Conservation (phyloP, 2,797 vertebrate species). For the Manis javanica region DNA sequence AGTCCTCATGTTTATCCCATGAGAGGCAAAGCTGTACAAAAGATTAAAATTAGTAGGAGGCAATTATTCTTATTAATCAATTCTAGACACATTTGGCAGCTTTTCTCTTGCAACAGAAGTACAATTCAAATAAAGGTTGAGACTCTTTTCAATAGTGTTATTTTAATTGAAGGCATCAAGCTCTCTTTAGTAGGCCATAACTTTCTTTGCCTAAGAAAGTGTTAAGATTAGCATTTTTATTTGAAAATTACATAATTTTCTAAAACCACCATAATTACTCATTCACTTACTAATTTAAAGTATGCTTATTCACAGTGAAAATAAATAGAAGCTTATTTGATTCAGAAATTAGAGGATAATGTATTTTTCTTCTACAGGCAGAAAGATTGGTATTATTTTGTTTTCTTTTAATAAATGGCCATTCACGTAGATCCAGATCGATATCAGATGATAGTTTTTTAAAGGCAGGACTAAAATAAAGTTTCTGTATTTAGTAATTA, state of each 20-base stretch:
- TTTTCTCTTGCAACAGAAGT: conserved; percentile 78
- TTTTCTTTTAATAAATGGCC: conserved; percentile 52
- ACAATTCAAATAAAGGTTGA: conserved; percentile 81
- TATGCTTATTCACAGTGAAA: conserved; percentile 56
- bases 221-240: conserved; percentile 75
- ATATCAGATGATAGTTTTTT: background rate
- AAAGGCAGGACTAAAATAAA: background rate
- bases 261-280: conserved; percentile 45
- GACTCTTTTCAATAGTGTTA: conserved; percentile 78
- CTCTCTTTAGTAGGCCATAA: conserved; percentile 70
- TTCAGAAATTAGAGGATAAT: conserved; percentile 48
- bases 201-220: conserved; percentile 71
- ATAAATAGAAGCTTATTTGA: conserved; percentile 67
- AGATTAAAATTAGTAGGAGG: conserved; percentile 82
- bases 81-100: conserved; percentile 81
- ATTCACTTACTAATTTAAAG: conserved; percentile 73
- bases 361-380: conserved; percentile 42
- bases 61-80: conserved; percentile 82
- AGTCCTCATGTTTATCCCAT: conserved; percentile 70
- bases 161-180: conserved; percentile 78
- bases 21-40: conserved; percentile 80
- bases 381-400: conserved; percentile 55
- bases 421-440: background rate
- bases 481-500: background rate
- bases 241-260: conserved; percentile 76